Base-by-base conservation (phyloP, 2,797 vertebrate genomes). In the Triplophysa yarkandensis region DNA sequence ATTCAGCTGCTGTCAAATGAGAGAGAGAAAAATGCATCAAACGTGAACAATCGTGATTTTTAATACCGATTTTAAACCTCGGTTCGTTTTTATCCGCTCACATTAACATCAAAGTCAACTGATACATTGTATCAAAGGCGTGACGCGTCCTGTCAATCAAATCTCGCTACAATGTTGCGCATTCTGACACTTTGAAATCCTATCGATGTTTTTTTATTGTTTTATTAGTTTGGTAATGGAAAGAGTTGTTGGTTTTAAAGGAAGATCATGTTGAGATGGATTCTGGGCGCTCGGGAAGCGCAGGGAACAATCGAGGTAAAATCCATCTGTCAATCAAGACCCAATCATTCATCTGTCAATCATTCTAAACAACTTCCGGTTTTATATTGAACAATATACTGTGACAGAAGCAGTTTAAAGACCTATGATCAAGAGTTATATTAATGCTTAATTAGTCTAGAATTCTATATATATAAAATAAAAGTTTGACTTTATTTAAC, bases 181-280 rank as follows among this genome's bases (percentile, higher is more conserved):
- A 13, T 27, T 21, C 30, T 50, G 3, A 36, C 30, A 27, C 30
- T 28, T 63, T 7, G 30, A 62, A 46, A 19, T 39, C 8, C 6
- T 1, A 23, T 2, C 21, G 8, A 25, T 25, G 55, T 6, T n/a
- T n/a, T n/a, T n/a, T n/a, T n/a, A n/a, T n/a, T 68, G 10, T 34
- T 6, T 30, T 8, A 3, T 11, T 71, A n/a, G 36, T 50, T 62
- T 27, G 6, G 1, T 34, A 48, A 48, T 27, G 21, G 8, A 54
- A 27, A 9, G 4, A 50, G 10, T 9, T 50, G 1, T 17, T 2
- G 4, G 9, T 14, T 27, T 14, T 19, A 21, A 41, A 52, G 48
- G n/a, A 21, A 2, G 3, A 68, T 4, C 32, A 98, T 98, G 96
- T 82, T 98, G 61, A 94, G 95, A n/a, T 98, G 96, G 96, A 87